Base-by-base conservation (phyloP, 2,113 vertebrate genomes). In the Mobula hypostoma region DNA sequence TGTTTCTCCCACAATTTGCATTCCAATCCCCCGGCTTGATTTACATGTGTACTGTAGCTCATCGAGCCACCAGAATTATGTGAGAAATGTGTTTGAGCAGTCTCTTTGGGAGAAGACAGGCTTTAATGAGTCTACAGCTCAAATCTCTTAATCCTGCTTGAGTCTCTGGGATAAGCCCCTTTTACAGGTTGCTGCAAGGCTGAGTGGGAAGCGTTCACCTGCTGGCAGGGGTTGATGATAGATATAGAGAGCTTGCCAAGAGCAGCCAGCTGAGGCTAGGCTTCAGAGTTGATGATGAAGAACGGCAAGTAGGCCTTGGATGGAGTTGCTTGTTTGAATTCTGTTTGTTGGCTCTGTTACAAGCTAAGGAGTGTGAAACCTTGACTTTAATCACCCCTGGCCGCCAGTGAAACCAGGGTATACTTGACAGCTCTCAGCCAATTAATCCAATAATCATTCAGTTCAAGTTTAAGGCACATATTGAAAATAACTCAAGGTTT, bases 91-190 rank as follows among this genome's bases (percentile, higher is more conserved):
- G 61, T 14, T 90, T 12, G 14, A 32, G 27, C 85, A 68, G 29
- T 61, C 61, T 90, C 61, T 66, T 66, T 32, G 14, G 61, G 58
- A 14, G 66, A 90, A 19, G 85, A 90, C n/a, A n/a, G 85, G 12
- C 85, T 88, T 88, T 88, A 88, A 87, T 88, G 58, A 88, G 85
- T 63, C 85, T 88, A 61, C 61, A 32, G 61, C 15, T 90, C 14
- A 90, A 66, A 90, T 29, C 85, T 66, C 85, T 88, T 88, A 88
- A 88, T 88, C 85, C 63, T 74, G 17, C 14, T 90, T 2, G 29
- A 90, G 61, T 90, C 61, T 66, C 27, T 68, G 85, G 85, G 85
- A 90, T 90, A 90, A 90, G 85, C 85, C 29, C 61, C 17, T 66
- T 32, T 66, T 90, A 66, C 29, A 66, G 5, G n/a, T 90, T 36